Evolutionary conservation across 2,888 invertebrate species (phyloP), one percentile per base, ranked within the genome.

Genomic region (Melolontha melolontha): DNA sequence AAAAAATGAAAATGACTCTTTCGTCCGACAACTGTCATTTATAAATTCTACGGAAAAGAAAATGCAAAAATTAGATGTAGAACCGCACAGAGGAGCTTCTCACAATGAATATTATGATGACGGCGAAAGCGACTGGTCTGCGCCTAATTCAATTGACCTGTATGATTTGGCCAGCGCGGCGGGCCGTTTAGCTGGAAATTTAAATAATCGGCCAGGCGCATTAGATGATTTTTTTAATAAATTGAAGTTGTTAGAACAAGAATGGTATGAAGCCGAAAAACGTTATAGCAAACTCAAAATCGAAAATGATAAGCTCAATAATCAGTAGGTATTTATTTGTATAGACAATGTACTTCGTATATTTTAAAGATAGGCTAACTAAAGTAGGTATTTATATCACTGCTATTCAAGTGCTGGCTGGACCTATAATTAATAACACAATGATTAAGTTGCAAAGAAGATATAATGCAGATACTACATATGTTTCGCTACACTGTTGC

Each of bases 251-350:
- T 54, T 79, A 5, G 77, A 76, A 68, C 64, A 70, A 17, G 73
- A 76, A 71, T 66, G 77, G 39, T 70, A 71, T 27, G 75, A 76
- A 34, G 59, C 69, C 2, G 77, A 78, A 64, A 69, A 70, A 7
- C 75, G 71, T 67, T 75, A 73, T 40, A 74, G 75, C 69, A 68
- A 68, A 55, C 66, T 78, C 42, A 73, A 75, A 67, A 68, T 67
- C n/a, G 76, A 78, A 70, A 75, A 78, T 57, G 73, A 78, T 57
- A 72, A 72, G 54, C 70, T 76, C 11, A 75, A 73, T 59, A 70
- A 69, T 16, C 73, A 75, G 77, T 77, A 71, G 72, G 71, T 66
- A 11, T 59, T 27, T 47, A 11, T 27, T 44, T 66, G 41, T n/a
- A 17, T 57, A 42, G 2, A 22, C 22, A 22, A 4, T 2, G 4